A percentile compares a stretch with the other conserved stretches of the same genome.
Conservation (phyloP, 2,113 vertebrate species). For the Porphyrio hochstetteri region DNA sequence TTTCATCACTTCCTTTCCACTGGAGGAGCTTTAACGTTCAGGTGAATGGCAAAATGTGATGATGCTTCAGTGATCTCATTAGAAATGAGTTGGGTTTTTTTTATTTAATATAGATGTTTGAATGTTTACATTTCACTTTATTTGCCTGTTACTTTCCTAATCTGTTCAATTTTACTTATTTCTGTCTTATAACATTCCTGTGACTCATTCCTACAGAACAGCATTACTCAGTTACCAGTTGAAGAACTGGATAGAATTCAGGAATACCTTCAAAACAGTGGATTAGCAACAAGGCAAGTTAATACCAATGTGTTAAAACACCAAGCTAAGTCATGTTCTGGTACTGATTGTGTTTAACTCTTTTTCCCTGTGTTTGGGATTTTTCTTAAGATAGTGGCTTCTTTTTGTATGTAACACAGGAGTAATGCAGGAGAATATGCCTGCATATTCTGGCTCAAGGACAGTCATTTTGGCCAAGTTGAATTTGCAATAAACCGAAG, state of each 20-base stretch:
- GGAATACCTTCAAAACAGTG: constrained; percentile 90
- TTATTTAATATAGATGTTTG: accelerated
- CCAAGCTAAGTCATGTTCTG: neutral
- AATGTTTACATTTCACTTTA: neutral
- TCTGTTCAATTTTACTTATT: neutral
- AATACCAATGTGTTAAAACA: neutral
- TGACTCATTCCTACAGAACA: constrained; percentile 80
- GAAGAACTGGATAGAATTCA: constrained; percentile 94
- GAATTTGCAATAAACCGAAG: neutral
- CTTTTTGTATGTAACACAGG: neutral
- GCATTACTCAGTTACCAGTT: constrained; percentile 87
- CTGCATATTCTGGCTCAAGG: neutral
- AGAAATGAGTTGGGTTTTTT: neutral
- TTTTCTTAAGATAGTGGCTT: neutral
- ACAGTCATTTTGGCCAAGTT: neutral
- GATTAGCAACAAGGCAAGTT: constrained; percentile 89
- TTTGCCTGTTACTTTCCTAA: neutral
- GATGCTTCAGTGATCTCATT: neutral
- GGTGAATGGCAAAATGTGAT: neutral
- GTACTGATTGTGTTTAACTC: neutral
- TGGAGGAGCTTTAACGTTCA: neutral
- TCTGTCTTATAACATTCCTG: neutral
- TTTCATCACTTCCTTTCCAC: neutral
- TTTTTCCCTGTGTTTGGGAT: neutral
- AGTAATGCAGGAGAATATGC: neutral